A percentile compares a stretch with the other conserved stretches of the same genome.
Conservation (phyloP, 2,113 vertebrate species). For the Neotoma lepida region DNA sequence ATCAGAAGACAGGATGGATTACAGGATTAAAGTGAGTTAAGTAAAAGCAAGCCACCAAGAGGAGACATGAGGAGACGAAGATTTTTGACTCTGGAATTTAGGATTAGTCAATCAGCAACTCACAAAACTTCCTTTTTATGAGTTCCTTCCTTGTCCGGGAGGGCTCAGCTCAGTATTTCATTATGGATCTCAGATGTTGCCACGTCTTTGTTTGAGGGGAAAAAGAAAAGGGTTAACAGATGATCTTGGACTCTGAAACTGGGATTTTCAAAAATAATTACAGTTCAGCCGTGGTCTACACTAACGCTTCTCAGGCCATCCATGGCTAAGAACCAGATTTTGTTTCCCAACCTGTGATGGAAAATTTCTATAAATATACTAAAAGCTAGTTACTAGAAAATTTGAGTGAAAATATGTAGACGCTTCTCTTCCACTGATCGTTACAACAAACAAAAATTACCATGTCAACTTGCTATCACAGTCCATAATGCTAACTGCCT, state of each 20-base stretch:
- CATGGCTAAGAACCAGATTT: neutral
- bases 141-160: neutral
- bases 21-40: slow-evolving; percentile 29
- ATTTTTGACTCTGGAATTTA: slow-evolving; percentile 51
- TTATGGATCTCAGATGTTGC: neutral
- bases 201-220: neutral
- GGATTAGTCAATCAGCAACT: slow-evolving; percentile 9
- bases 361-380: slow-evolving; percentile 14
- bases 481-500: neutral
- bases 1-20: slow-evolving; percentile 42
- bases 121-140: slow-evolving; percentile 23
- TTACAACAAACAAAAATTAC: slow-evolving; percentile 19
- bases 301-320: neutral
- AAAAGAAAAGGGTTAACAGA: neutral
- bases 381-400: slow-evolving; percentile 42
- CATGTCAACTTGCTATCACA: neutral
- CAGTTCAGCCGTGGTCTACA: neutral
- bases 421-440: neutral
- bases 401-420: slow-evolving; percentile 17
- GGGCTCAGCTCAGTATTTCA: neutral
- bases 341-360: neutral
- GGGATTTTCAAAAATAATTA: slow-evolving; percentile 43
- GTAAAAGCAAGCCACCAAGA: slow-evolving; percentile 22
- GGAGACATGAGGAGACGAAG: neutral
- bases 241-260: neutral